A percentile compares a stretch with the other conserved stretches of the same genome.
Conservation (phyloP, 2,888 invertebrate genomes). For the Keiferia lycopersicella region DNA sequence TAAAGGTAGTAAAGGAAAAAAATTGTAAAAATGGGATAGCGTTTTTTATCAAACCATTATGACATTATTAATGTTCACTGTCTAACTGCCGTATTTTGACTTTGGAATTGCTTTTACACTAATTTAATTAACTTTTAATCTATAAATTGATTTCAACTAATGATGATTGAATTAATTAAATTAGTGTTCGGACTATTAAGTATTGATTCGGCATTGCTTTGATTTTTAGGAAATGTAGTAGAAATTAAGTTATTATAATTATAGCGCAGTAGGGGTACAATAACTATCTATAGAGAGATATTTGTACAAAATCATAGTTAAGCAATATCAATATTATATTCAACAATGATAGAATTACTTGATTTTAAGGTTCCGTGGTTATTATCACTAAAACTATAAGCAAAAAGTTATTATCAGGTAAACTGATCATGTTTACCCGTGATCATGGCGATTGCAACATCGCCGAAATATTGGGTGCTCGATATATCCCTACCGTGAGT, state of each 20-base stretch:
- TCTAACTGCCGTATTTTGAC: background rate
- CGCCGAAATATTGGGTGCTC: too few relatives aligned
- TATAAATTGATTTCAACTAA: constrained; percentile 6
- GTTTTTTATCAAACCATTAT: background rate
- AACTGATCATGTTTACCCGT: too few relatives aligned
- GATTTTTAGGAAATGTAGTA: background rate
- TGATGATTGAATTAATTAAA: constrained; percentile 21
- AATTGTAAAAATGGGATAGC: background rate
- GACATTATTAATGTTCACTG: background rate
- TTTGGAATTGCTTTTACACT: background rate
- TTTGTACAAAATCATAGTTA: background rate
- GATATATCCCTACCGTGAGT: too few relatives aligned
- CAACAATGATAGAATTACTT: too few relatives aligned
- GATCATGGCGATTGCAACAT: too few relatives aligned
- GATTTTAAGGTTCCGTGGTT: too few relatives aligned
- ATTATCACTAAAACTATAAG: too few relatives aligned
- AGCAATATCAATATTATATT: too few relatives aligned
- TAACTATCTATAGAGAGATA: background rate
- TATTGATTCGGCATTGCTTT: constrained; percentile 8
- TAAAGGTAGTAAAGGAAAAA: too few relatives aligned
- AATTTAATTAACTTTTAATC: constrained; percentile 15
- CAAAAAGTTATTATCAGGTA: too few relatives aligned
- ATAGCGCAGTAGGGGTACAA: constrained; percentile 12
- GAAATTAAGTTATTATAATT: background rate
- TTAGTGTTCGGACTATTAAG: background rate